Conservation (phyloP, 2,113 vertebrate genomes). For the Apeltes quadracus region DNA sequence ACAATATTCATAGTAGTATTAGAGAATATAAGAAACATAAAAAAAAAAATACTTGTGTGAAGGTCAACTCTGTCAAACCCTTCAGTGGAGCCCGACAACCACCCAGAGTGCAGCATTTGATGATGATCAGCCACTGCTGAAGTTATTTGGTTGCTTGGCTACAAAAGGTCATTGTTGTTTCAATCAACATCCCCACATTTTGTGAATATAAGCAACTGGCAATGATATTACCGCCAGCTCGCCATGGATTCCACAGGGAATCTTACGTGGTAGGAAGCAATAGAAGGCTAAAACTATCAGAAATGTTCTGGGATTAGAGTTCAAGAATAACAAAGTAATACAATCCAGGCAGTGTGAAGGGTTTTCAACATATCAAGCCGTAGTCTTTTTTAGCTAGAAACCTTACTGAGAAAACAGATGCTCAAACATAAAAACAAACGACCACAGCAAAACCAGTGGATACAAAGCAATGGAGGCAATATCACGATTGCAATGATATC, state of each 20-base stretch:
- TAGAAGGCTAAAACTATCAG: neutral
- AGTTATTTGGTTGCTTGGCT: constrained; percentile 45
- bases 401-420: constrained; percentile 13
- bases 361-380: neutral
- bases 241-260: neutral
- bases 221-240: neutral
- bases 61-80: constrained; percentile 62
- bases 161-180: constrained; percentile 59
- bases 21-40: constrained; percentile 19
- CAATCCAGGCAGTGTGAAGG: neutral
- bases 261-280: neutral
- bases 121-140: constrained; percentile 25
- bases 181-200: constrained; percentile 38
- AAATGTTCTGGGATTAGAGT: neutral
- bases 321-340: neutral
- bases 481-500: constrained; percentile 2
- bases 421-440: constrained; percentile 19
- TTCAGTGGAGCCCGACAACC: constrained; percentile 29
- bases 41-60: constrained; percentile 7
- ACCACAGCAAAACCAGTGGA: constrained; percentile 25
- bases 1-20: constrained; percentile 2
- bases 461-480: constrained; percentile 9
- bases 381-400: constrained; percentile 13
- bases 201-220: constrained; percentile 38
- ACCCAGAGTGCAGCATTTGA: constrained; percentile 14